A percentile compares a stretch with the other conserved stretches of the same genome.
Conservation (phyloP, 53 echinoderm and acorn worm genomes). For the Astropecten irregularis region DNA sequence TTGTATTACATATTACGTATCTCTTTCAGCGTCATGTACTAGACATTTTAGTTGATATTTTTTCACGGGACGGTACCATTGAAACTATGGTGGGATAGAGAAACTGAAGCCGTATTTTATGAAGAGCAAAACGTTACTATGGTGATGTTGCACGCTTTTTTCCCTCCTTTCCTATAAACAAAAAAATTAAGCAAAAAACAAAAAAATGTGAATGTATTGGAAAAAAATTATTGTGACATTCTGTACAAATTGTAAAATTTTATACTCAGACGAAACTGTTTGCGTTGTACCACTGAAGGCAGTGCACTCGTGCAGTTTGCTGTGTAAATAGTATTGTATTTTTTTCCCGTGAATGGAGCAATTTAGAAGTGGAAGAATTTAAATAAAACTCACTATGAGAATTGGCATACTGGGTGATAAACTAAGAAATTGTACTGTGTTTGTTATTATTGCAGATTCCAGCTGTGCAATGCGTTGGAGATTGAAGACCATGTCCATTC, state of each 20-base stretch:
- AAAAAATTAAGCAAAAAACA: not conserved
- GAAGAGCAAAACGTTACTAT: not conserved
- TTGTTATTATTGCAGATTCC: too few relatives aligned
- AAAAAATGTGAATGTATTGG: conserved; percentile 49
- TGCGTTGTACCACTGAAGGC: not conserved
- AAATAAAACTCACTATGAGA: conserved; percentile 56
- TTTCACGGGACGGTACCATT: too few relatives aligned
- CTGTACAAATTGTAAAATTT: conserved; percentile 60
- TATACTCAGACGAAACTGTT: conserved; percentile 48
- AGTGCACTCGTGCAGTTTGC: conserved; percentile 44
- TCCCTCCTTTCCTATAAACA: not conserved
- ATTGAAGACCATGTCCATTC: too few relatives aligned
- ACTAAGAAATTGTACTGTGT: not conserved
- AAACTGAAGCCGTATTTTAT: not conserved
- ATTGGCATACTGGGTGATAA: conserved; percentile 54
- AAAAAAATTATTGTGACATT: conserved; percentile 35
- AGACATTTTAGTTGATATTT: too few relatives aligned
- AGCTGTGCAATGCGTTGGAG: too few relatives aligned
- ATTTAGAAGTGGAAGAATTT: conserved; percentile 57
- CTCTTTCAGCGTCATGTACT: too few relatives aligned
- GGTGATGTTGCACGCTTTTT: too few relatives aligned
- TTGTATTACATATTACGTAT: too few relatives aligned
- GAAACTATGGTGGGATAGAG: conserved; percentile 33
- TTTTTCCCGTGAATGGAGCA: conserved; percentile 46
- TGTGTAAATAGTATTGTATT: conserved; percentile 59